phyloP scores from a whole-genome alignment of 2,888 invertebrate species.

The Rhagonycha lutea region DNA sequence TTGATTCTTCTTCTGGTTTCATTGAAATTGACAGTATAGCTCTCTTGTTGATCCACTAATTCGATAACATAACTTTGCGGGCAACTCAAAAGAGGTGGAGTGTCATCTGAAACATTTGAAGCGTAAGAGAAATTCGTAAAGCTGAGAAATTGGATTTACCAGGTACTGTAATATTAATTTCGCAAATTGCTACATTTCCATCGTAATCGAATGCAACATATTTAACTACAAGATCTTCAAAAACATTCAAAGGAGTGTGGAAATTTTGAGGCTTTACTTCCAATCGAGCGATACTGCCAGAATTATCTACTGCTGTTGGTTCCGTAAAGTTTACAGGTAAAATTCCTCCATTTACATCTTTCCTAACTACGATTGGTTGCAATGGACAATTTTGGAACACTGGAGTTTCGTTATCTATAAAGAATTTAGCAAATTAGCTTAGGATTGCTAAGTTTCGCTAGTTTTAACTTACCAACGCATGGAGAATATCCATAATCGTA shows the following conservation, averaged over 20 bases:
- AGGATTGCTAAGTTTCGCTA: not conserved
- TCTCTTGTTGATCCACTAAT: constrained; percentile 85
- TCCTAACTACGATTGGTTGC: constrained; percentile 86
- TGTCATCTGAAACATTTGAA: constrained; percentile 67
- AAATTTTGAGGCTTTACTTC: constrained; percentile 93
- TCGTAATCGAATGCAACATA: constrained; percentile 97
- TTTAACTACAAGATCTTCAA: constrained; percentile 90
- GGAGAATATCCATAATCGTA: constrained; percentile 93
- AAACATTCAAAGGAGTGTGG: constrained; percentile 83
- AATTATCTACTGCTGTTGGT: constrained; percentile 93
- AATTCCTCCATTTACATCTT: constrained; percentile 87
- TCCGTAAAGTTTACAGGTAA: constrained; percentile 91
- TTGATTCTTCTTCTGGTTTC: constrained; percentile 85
- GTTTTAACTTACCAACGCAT: constrained; percentile 74
- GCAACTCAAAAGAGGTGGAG: constrained; percentile 86
- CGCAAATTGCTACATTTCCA: constrained; percentile 96
- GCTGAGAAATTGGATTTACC: constrained; percentile 46
- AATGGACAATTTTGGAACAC: constrained; percentile 96
- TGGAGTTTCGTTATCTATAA: constrained; percentile 89
- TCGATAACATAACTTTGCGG: constrained; percentile 95
- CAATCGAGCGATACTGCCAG: constrained; percentile 89
- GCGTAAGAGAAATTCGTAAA: not conserved
- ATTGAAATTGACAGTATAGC: constrained; percentile 89
- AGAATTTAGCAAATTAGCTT: constrained; percentile 4
- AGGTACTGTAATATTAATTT: constrained; percentile 93